Evolutionary conservation across 2,888 invertebrate species (phyloP).

Genomic region (Chrysomela aeneicollis): DNA sequence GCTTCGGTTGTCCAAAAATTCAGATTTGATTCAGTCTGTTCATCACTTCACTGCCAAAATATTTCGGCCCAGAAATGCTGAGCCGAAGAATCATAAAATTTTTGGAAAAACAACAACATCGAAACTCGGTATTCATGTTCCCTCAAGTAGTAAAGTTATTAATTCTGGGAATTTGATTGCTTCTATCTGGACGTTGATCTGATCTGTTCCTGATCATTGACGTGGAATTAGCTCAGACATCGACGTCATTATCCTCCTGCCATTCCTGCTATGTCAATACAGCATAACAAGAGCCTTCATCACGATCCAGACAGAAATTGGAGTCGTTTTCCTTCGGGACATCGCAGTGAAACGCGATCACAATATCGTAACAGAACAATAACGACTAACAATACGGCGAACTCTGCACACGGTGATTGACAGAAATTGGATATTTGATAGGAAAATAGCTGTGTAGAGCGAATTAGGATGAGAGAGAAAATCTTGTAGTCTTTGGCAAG

Average conservation of each 20-base stretch:
- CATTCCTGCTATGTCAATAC: not conserved
- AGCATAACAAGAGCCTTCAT: slow-evolving; percentile 32
- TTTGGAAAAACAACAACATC: too few species aligned
- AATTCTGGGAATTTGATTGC: too few species aligned
- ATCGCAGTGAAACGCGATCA: slow-evolving; percentile 9
- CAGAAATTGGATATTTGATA: not conserved
- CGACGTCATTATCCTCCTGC: not conserved
- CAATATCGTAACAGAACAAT: slow-evolving; percentile 27
- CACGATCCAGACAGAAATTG: slow-evolving; percentile 39
- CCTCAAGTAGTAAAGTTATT: too few species aligned
- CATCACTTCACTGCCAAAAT: too few species aligned
- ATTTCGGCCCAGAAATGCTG: too few species aligned
- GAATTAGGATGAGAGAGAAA: too few species aligned
- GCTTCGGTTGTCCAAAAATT: too few species aligned
- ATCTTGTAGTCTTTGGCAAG: too few species aligned
- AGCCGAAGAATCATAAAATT: too few species aligned
- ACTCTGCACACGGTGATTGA: not conserved
- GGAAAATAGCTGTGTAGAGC: too few species aligned
- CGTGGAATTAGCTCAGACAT: not conserved
- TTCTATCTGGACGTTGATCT: not conserved
- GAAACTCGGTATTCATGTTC: too few species aligned
- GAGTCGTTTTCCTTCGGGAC: slow-evolving; percentile 38
- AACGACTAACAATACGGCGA: slow-evolving; percentile 11
- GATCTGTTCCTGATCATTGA: not conserved
- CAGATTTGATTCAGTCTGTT: too few species aligned